Evolutionary conservation across 2,113 vertebrate genomes (phyloP).

Genomic region (Callospermophilus lateralis): DNA sequence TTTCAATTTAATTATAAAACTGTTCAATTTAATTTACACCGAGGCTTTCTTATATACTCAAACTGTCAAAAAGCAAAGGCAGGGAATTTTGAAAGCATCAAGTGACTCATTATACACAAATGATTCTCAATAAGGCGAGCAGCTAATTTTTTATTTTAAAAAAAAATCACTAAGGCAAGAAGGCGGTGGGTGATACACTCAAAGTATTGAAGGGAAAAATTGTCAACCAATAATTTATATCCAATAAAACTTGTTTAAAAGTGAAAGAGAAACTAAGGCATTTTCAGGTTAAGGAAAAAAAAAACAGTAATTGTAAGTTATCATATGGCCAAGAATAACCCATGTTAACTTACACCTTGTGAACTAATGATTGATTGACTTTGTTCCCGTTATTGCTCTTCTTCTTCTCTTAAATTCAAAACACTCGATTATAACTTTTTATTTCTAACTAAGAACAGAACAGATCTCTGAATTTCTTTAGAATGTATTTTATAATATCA

Average conservation of each 20-base stretch:
- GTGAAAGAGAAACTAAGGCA: neutral
- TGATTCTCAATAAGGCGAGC: neutral
- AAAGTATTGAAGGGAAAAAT: neutral
- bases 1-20: neutral
- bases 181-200: neutral
- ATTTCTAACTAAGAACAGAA: slow-evolving; percentile 18
- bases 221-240: neutral
- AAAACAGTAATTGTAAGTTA: neutral
- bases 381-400: neutral
- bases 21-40: neutral
- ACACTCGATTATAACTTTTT: neutral
- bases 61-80: neutral
- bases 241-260: neutral
- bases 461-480: neutral
- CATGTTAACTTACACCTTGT: neutral
- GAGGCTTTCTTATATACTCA: neutral
- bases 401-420: neutral
- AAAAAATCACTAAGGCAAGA: neutral
- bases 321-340: neutral
- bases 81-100: neutral
- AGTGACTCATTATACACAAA: neutral
- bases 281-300: neutral
- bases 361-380: neutral
- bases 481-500: neutral
- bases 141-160: neutral